These are phyloP conservation scores for Diadromus collaris DNA, from an alignment of 2,888 invertebrate species.

Conservation along the genomic window DNA sequence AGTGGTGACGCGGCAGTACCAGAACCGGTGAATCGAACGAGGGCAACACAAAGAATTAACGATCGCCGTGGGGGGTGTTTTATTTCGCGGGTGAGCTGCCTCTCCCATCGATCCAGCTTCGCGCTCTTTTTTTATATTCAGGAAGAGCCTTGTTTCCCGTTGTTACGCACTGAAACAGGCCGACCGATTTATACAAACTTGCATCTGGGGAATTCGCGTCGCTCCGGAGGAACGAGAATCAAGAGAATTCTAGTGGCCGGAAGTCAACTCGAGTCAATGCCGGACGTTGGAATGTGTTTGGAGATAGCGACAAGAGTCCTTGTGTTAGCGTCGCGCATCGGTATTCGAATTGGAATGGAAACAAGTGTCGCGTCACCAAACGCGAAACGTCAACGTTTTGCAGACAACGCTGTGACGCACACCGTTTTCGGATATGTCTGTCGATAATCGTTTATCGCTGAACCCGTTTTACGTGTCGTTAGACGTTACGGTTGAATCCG, in stretches of 20 bases:
- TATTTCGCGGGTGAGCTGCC: background rate
- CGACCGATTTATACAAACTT: background rate
- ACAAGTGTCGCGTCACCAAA: background rate
- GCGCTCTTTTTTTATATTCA: background rate
- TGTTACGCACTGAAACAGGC: background rate
- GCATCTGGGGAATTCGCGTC: background rate
- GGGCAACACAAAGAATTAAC: slow-evolving; percentile 5
- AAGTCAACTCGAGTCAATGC: background rate
- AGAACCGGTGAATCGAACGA: background rate
- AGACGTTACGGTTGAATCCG: background rate
- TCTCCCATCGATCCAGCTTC: slow-evolving; percentile 1
- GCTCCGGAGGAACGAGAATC: background rate
- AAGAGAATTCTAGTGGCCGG: background rate
- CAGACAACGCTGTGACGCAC: background rate
- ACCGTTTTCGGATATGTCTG: background rate
- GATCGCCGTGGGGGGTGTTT: slow-evolving; percentile 5
- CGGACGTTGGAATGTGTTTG: background rate
- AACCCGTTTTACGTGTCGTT: background rate
- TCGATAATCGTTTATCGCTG: background rate
- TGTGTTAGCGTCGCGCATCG: no score
- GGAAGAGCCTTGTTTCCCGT: background rate
- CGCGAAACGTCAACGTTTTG: background rate
- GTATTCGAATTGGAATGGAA: background rate
- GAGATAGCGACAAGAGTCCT: background rate
- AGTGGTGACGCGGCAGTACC: slow-evolving; percentile 4